These are phyloP conservation scores for Peromyscus melanophrys DNA, from an alignment of 2,797 vertebrate genomes.

Conservation along the genomic window DNA sequence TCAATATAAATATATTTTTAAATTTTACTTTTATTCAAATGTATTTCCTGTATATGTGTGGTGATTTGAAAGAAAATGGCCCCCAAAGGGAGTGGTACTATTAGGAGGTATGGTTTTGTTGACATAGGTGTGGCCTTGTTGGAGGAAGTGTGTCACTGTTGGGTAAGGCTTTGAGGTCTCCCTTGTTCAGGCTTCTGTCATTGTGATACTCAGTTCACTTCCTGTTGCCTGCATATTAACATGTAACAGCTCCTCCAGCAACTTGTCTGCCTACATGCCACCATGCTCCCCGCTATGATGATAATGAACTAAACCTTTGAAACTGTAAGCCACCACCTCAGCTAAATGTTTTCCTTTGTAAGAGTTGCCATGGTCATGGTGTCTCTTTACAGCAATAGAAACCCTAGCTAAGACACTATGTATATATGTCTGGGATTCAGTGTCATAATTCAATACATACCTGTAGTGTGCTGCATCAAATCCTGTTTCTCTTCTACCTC, in stretches of 20 bases:
- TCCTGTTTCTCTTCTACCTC: neutral
- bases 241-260: neutral
- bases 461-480: neutral
- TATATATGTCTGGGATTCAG: neutral
- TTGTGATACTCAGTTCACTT: neutral
- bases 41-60: neutral
- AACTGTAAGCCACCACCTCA: neutral
- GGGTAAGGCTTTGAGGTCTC: neutral
- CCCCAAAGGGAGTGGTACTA: neutral
- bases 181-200: too few relatives aligned
- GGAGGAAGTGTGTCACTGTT: neutral
- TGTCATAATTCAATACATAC: neutral
- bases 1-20: neutral
- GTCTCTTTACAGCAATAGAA: neutral
- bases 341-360: neutral
- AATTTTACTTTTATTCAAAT: neutral
- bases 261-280: neutral
- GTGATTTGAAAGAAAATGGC: neutral
- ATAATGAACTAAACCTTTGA: neutral
- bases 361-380: neutral
- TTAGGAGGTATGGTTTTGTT: neutral
- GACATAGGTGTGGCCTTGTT: neutral
- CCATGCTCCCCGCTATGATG: neutral
- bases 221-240: neutral
- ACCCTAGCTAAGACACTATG: neutral